Base-by-base conservation (phyloP, 2,888 invertebrate species). In the Gnatocerus cornutus region DNA sequence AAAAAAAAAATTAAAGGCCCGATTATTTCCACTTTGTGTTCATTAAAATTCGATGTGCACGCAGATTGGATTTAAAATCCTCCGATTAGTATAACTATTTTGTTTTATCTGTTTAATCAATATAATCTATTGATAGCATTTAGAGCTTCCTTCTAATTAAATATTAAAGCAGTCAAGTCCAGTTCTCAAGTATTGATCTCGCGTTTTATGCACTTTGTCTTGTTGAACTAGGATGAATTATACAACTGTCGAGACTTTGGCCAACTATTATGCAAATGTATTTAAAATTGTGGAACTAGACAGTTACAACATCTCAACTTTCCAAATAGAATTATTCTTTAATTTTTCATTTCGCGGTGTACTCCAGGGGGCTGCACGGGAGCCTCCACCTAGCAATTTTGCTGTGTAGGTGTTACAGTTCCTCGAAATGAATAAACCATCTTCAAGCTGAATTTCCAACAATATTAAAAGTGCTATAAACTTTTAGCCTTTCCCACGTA, bases 391-490 rank as follows among this genome's bases (percentile, higher is more conserved):
- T 29, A 12, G 37, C 9, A 37, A 37, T 37, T 37, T 45, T 9
- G 2, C 7, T 37, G 4, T 37, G 37, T 37, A n/a, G 37, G 37
- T n/a, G 8, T n/a, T 37, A 37, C 9, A 37, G n/a, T n/a, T 21
- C 21, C 4, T 7, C 43, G 10, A 12, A 3, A 8, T 16, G 16
- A 46, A 46, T 14, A 46, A 46, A 46, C 16, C n/a, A n/a, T n/a
- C n/a, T 41, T 55, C 37, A 27, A 41, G 41, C 12, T 43, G 16
- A 30, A 45, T 59, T 59, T 45, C 14, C 59, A 13, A 33, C 45
- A 59, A 33, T 59, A 59, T 59, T 46, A 59, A 45, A 59, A 59
- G 45, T 29, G 27, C 27, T 29, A 41, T 56, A 56, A 56, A 59
- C 45, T 45, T 58, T 58, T 58, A 58, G 43, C 43, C 59, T 59